A percentile compares a stretch with the other conserved stretches of the same genome.
These are phyloP conservation scores for Odocoileus virginianus DNA, from an alignment of 2,113 vertebrate species.

Conservation along the genomic window DNA sequence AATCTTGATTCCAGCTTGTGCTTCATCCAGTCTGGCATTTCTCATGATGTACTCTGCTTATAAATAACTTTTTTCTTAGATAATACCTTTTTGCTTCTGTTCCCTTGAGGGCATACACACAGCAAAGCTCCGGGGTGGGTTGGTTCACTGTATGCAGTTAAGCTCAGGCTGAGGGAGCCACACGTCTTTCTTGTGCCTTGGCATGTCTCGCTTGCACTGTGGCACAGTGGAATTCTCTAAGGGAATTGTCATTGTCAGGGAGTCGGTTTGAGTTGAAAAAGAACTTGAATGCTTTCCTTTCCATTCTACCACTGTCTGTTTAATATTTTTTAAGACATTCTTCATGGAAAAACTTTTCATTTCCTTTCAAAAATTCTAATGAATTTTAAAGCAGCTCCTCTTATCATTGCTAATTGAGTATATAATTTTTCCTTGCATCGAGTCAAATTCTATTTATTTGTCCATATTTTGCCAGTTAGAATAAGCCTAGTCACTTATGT, in stretches of 20 bases:
- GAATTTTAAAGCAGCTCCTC: not conserved
- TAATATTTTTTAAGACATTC: not conserved
- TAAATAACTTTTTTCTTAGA: not conserved
- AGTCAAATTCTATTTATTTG: not conserved
- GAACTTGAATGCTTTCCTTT: not conserved
- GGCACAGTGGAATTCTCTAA: not conserved
- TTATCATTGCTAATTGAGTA: not conserved
- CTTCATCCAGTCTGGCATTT: not conserved
- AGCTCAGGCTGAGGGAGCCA: not conserved
- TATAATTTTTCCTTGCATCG: not conserved
- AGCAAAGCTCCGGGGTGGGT: not conserved
- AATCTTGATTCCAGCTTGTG: not conserved
- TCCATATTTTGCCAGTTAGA: not conserved
- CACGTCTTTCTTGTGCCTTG: not conserved
- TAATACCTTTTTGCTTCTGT: not conserved
- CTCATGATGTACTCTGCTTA: not conserved
- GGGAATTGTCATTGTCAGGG: not conserved
- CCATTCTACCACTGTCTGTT: not conserved
- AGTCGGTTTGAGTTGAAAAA: slow-evolving; percentile 14
- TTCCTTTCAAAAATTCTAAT: not conserved
- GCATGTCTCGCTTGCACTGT: not conserved
- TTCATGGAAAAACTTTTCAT: not conserved
- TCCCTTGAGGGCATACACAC: not conserved
- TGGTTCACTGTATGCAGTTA: not conserved
- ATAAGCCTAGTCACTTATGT: not conserved